Percentiles rank a stretch among this genome's conserved stretches.
These are phyloP conservation scores for Xerus inauris DNA, from an alignment of 2,113 vertebrate species.

Conservation along the genomic window DNA sequence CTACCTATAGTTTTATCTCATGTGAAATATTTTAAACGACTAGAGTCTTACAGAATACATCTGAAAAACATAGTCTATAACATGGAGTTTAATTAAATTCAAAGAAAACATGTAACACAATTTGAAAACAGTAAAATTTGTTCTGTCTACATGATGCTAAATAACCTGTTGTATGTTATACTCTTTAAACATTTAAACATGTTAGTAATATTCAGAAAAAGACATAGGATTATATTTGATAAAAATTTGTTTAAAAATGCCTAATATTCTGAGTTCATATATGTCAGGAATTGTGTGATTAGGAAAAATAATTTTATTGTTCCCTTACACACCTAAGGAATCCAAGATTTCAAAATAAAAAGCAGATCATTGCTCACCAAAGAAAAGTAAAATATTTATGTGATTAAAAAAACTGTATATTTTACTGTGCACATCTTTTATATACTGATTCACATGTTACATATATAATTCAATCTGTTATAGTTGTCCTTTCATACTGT, in stretches of 20 bases:
- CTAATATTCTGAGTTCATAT: slow-evolving; percentile 28
- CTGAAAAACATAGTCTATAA: neutral
- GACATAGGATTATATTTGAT: neutral
- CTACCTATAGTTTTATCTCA: neutral
- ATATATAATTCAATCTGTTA: slow-evolving; percentile 44
- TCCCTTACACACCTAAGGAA: neutral
- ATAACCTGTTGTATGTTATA: neutral
- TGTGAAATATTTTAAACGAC: slow-evolving; percentile 24
- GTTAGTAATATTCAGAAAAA: neutral
- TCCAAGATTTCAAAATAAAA: slow-evolving; percentile 52
- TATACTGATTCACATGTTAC: slow-evolving; percentile 81
- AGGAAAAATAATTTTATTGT: neutral
- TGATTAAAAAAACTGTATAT: slow-evolving; percentile 56
- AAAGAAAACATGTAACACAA: neutral
- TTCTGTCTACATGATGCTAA: neutral
- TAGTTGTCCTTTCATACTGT: slow-evolving; percentile 57
- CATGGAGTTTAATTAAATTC: neutral
- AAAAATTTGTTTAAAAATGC: neutral
- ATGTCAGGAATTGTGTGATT: neutral
- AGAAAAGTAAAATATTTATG: slow-evolving; percentile 56
- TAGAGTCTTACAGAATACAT: neutral
- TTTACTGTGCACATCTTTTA: slow-evolving; percentile 73
- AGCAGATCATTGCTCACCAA: slow-evolving; percentile 7
- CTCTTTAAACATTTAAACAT: neutral
- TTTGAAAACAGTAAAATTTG: neutral